Evolutionary conservation across 2,888 invertebrate species (phyloP), one percentile per base, ranked within the genome.

Genomic region (Carcina quercana): DNA sequence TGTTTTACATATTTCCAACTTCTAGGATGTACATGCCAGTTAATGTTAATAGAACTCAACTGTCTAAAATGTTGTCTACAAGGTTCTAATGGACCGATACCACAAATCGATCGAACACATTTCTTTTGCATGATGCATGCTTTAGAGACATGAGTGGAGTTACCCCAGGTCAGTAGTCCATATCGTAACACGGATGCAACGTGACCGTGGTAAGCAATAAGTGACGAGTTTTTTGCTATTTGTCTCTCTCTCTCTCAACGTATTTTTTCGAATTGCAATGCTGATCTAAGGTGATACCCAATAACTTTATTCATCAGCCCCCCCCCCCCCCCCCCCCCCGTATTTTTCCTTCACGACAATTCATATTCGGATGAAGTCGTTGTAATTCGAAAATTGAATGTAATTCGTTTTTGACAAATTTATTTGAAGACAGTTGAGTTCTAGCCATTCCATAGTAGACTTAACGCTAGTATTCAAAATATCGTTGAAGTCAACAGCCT

Each of bases 191-290:
- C 26, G 2, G 26, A 26, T 2, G 26, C 26, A 2, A 26, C 26
- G n/a, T 26, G 10, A 13, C 26, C 26, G n/a, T 26, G 26, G n/a
- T 26, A 26, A 5, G 26, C 26, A 6, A 11, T n/a, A 15, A 26
- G n/a, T 3, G 26, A 14, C 5, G 26, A 13, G 13, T 12, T 5
- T 8, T 6, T 12, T 25, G 4, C 13, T 12, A n/a, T 5, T 8
- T 3, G 3, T 25, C 13, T 12, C 25, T 12, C 5, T 12, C 13
- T 13, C 3, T 4, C 6, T 8, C 8, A n/a, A 26, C n/a, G 5
- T 26, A 15, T 26, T 13, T 2, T 15, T 26, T 26, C 26, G 15
- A 26, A n/a, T 12, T 13, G 10, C 13, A 14, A 13, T 26, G 13
- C 6, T 14, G 8, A 11, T 26, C 26, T 14, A 26, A 4, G 2